Conservation (phyloP, 2,888 invertebrate genomes). For the Linnaemya vulpina region DNA sequence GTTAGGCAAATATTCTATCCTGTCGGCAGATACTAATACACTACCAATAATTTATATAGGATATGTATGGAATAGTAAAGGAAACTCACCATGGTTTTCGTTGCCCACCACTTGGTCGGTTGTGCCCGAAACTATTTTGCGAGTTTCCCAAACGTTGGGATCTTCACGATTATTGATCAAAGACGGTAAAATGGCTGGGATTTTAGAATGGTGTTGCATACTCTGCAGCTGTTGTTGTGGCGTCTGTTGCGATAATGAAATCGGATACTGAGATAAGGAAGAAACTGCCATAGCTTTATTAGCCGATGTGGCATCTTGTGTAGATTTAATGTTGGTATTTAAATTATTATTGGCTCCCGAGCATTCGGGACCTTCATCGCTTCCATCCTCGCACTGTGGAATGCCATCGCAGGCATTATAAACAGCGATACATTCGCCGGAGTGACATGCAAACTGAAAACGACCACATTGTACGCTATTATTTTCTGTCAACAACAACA, state of each 20-base stretch:
- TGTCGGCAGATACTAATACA: too few relatives aligned
- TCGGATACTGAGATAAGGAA: slow-evolving; percentile 74
- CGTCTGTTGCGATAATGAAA: slow-evolving; percentile 68
- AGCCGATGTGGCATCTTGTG: neutral
- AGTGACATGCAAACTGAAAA: slow-evolving; percentile 94
- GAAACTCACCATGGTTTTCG: slow-evolving; percentile 74
- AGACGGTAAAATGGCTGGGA: slow-evolving; percentile 71
- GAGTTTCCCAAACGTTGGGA: slow-evolving; percentile 81
- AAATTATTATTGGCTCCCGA: slow-evolving; percentile 74
- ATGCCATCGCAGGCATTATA: slow-evolving; percentile 98
- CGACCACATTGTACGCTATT: slow-evolving; percentile 86
- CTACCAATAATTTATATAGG: neutral
- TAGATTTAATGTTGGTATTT: slow-evolving; percentile 59
- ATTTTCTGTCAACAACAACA: slow-evolving; percentile 56
- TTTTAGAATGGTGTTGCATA: slow-evolving; percentile 70
- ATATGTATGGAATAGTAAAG: neutral
- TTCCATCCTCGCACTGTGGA: slow-evolving; percentile 94
- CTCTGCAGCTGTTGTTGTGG: slow-evolving; percentile 72
- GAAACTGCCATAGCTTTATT: slow-evolving; percentile 37
- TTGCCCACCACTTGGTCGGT: slow-evolving; percentile 71
- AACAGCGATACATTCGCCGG: slow-evolving; percentile 95
- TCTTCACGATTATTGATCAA: slow-evolving; percentile 81
- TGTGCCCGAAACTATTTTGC: slow-evolving; percentile 78
- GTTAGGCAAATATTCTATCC: too few relatives aligned
- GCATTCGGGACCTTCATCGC: slow-evolving; percentile 93